Percentiles rank a stretch among this genome's conserved stretches.
Evolutionary conservation across 1,140 invertebrate species (phyloP).

Genomic region (Zaprionus gabonicus): DNA sequence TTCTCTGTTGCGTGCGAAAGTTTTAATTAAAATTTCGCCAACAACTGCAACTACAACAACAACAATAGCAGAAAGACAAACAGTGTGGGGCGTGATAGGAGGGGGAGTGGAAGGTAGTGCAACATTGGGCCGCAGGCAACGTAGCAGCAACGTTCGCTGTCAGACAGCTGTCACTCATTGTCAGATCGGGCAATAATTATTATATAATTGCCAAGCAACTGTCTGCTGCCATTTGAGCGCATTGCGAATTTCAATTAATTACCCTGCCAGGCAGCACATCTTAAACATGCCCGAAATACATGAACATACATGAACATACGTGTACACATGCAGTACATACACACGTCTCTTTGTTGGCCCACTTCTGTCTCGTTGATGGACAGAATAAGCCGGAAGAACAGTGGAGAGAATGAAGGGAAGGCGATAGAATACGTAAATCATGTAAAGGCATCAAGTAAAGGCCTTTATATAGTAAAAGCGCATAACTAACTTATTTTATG

Average conservation of each 20-base stretch:
- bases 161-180: constrained; percentile 46
- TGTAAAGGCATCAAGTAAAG: background rate
- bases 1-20: constrained; percentile 29
- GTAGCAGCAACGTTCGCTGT: constrained; percentile 6
- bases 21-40: constrained; percentile 67
- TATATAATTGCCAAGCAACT: constrained; percentile 49
- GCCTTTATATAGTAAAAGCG: no score
- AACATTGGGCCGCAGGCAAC: constrained; percentile 36
- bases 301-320: background rate
- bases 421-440: no score
- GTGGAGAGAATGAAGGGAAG: background rate
- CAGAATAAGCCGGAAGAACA: background rate
- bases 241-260: constrained; percentile 52
- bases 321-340: background rate
- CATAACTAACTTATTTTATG: no score
- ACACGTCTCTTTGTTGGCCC: constrained; percentile 23
- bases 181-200: constrained; percentile 50
- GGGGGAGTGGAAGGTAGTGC: constrained; percentile 19
- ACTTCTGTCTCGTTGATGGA: constrained; percentile 11
- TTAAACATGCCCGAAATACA: constrained; percentile 19
- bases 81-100: background rate
- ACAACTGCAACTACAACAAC: background rate
- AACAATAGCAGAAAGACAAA: constrained; percentile 16
- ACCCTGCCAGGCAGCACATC: constrained; percentile 19
- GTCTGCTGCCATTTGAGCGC: constrained; percentile 36